phyloP scores from a whole-genome alignment of 1,140 invertebrate genomes.

The Eulimnadia texana region DNA sequence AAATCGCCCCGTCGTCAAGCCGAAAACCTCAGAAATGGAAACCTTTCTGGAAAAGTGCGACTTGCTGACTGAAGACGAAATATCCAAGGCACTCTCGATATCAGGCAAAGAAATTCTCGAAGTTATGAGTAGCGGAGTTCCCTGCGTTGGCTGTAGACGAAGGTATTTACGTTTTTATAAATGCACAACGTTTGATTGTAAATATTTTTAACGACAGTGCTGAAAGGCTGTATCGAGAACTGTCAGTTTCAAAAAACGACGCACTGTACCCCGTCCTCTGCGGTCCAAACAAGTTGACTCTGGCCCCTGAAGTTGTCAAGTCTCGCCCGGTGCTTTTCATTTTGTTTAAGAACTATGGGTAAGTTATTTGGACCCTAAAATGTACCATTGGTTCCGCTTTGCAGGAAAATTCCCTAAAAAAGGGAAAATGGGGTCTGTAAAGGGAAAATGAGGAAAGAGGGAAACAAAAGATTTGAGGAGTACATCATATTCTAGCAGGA shows the following conservation, averaged over 20 bases:
- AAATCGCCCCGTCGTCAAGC: conserved; percentile 52
- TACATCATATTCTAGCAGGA: too few species aligned
- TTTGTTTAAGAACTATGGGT: conserved; percentile 73
- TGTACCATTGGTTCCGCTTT: too few species aligned
- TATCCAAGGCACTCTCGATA: conserved; percentile 63
- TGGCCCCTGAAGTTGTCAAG: conserved; percentile 57
- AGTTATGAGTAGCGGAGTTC: conserved; percentile 71
- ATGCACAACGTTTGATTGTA: conserved; percentile 16
- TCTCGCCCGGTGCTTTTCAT: conserved; percentile 62
- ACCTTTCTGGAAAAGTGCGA: conserved; percentile 66
- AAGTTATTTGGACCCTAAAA: conserved; percentile 24
- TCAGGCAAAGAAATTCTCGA: conserved; percentile 63
- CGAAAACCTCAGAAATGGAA: conserved; percentile 59
- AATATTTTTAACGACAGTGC: conserved; percentile 40
- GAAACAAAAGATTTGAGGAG: too few species aligned
- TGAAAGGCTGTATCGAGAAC: conserved; percentile 65
- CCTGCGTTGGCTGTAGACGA: conserved; percentile 79
- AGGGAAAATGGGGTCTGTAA: too few species aligned
- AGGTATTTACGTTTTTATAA: conserved; percentile 45
- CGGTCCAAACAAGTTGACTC: conserved; percentile 50
- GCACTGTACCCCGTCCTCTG: conserved; percentile 64
- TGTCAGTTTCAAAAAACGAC: conserved; percentile 62
- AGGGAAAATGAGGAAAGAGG: too few species aligned
- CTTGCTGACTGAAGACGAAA: conserved; percentile 57
- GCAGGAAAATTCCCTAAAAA: too few species aligned